These are phyloP conservation scores for Liasis olivaceus DNA, from an alignment of 2,797 vertebrate genomes.

Conservation along the genomic window DNA sequence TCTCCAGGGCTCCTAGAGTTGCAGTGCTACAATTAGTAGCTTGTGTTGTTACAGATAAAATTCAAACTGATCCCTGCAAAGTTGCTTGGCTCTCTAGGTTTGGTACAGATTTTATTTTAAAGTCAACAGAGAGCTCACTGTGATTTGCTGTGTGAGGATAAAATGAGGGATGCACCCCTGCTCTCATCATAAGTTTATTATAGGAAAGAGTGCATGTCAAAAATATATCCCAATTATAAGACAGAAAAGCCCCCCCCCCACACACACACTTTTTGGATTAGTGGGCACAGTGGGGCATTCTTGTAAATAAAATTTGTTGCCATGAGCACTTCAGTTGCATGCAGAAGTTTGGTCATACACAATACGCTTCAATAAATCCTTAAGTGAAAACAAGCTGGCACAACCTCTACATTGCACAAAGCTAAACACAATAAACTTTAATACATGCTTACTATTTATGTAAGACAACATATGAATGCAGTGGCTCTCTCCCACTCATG, in stretches of 20 bases:
- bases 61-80: background rate
- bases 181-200: background rate
- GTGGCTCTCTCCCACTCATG: background rate
- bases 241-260: too few species aligned
- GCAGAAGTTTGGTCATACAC: background rate
- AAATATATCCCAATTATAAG: background rate
- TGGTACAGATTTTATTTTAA: background rate
- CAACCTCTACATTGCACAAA: background rate
- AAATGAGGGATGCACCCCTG: background rate
- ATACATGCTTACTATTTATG: background rate
- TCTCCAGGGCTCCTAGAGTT: too few species aligned
- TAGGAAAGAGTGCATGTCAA: background rate
- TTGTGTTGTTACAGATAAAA: background rate
- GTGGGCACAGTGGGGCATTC: background rate
- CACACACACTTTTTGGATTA: background rate
- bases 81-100: background rate
- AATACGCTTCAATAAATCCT: background rate
- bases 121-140: background rate
- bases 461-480: background rate
- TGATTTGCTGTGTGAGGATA: background rate
- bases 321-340: background rate
- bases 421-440: background rate
- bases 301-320: background rate
- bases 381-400: background rate
- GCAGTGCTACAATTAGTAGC: background rate